Evolutionary conservation across 2,113 vertebrate genomes (phyloP).

Genomic region (Zosterops pallidus): DNA sequence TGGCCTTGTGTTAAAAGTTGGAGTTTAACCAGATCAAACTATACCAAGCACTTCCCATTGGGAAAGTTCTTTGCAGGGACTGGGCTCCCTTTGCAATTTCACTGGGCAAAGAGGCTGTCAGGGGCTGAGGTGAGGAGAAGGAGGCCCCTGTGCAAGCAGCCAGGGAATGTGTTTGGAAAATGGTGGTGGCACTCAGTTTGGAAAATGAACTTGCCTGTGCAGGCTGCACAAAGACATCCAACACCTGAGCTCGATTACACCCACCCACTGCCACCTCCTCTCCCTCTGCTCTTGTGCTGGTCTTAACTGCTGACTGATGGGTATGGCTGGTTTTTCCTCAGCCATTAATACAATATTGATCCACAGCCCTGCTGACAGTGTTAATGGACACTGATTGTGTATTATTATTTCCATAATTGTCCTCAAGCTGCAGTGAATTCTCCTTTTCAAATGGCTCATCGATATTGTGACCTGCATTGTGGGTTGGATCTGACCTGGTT

Average conservation of each 20-base stretch:
- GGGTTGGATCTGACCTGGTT: conserved; percentile 17
- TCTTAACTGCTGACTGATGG: not conserved
- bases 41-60: not conserved
- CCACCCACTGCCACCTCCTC: not conserved
- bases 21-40: not conserved
- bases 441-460: conserved; percentile 32
- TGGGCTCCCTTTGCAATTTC: not conserved
- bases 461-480: not conserved
- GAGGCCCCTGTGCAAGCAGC: not conserved
- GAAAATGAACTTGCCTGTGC: not conserved
- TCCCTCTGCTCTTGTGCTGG: not conserved
- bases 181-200: not conserved
- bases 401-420: conserved; percentile 67
- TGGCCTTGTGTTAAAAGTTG: not conserved
- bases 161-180: not conserved
- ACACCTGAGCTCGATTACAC: not conserved
- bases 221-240: not conserved
- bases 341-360: conserved; percentile 61
- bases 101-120: not conserved
- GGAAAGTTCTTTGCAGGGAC: not conserved
- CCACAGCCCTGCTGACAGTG: not conserved
- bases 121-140: not conserved
- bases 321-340: conserved; percentile 17
- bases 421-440: conserved; percentile 50
- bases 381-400: conserved; percentile 65